Base-by-base conservation (phyloP, 2,113 vertebrate genomes). In the Emydura subglobosa region DNA sequence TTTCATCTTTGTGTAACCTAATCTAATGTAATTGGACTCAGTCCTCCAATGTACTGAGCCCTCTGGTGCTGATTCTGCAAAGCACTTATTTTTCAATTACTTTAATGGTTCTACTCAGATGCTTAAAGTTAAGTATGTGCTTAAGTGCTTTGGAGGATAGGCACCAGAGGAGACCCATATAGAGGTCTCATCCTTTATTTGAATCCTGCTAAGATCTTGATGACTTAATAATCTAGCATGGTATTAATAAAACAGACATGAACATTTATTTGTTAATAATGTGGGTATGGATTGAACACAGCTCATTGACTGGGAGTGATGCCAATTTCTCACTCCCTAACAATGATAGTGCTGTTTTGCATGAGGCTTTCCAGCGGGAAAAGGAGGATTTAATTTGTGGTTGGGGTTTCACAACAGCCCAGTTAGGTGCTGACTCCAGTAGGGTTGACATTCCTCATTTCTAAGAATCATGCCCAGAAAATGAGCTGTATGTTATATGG, bases 401-500 rank as follows among this genome's bases (percentile, higher is more conserved):
- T 25, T 44, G 39, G 72, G 24, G 42, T 47, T 42, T 44, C 44
- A 47, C 11, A 25, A 24, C 24, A 14, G 25, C 22, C 74, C 74
- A 14, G 7, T 21, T 72, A 4, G 4, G 42, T 78, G 39, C 74
- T 27, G 25, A 8, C 27, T 78, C 74, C 24, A 7, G 42, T 47
- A 42, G 22, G 42, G 13, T 16, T 8, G 39, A 78, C 42, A 76
- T 44, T 51, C 29, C 29, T 78, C 12, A 27, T 76, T 10, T 44
- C 6, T 27, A 44, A 24, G 44, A 78, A 47, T 13, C 44, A 14
- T 24, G 12, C 22, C 72, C 74, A 78, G 3, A 86, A 81, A 78
- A 0, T 0, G 34, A 53, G 1, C 14, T 94, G 0, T 72, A 1
- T 80, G 6, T 79, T 90, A 17, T 29, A 0, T 53, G 17, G 57